phyloP scores from a whole-genome alignment of 2,797 vertebrate genomes.

The Mormyrus proboscirostris region DNA sequence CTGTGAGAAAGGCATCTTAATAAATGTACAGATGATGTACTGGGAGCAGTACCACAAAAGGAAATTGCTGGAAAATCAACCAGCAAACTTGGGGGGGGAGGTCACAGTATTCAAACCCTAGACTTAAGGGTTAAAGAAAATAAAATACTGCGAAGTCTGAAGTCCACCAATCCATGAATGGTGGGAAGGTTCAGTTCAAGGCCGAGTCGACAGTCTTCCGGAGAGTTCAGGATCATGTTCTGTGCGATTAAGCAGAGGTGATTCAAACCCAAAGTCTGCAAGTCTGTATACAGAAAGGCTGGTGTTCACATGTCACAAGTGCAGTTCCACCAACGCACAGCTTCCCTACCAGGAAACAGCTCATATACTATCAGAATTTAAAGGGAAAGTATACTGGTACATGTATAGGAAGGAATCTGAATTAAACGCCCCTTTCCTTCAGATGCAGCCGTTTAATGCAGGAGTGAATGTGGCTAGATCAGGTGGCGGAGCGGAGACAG shows the following conservation, averaged over 20 bases:
- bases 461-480: background rate
- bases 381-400: background rate
- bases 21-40: background rate
- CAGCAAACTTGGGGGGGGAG: background rate
- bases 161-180: background rate
- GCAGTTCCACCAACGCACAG: background rate
- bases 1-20: background rate
- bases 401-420: background rate
- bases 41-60: background rate
- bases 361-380: background rate
- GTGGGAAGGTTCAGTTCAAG: background rate
- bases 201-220: background rate
- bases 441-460: background rate
- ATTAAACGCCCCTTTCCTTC: background rate
- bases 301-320: background rate
- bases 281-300: background rate
- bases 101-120: background rate
- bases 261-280: background rate
- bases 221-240: background rate
- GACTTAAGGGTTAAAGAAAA: background rate
- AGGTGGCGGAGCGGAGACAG: background rate
- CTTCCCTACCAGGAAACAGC: background rate
- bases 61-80: background rate
- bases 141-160: background rate
- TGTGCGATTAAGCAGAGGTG: background rate